These are phyloP conservation scores for Mormyrops attenuatus DNA, from an alignment of 2,797 vertebrate species.

Conservation along the genomic window DNA sequence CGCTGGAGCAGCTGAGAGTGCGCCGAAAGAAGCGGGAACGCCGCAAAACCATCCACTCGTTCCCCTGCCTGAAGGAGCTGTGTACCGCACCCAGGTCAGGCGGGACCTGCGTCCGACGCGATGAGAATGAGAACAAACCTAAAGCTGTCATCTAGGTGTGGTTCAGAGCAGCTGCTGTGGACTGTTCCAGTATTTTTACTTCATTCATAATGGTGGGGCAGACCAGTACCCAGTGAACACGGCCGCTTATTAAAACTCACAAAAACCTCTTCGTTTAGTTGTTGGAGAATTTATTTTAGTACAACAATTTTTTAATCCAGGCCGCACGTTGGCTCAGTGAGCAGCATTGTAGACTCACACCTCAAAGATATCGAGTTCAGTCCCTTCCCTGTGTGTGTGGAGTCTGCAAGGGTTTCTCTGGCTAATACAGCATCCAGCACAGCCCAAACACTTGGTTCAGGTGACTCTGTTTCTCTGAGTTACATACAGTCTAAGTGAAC, in stretches of 20 bases:
- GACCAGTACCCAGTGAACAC: background rate
- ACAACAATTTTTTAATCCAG: background rate
- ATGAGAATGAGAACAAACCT: background rate
- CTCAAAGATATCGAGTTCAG: background rate
- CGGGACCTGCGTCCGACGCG: background rate
- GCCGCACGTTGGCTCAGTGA: background rate
- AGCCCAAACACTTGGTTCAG: background rate
- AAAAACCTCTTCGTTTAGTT: background rate
- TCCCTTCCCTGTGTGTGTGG: background rate
- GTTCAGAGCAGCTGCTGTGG: background rate
- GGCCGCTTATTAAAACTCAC: background rate
- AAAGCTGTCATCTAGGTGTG: background rate
- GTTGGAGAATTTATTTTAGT: background rate
- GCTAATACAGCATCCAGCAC: background rate
- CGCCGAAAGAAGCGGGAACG: slow-evolving; percentile 83
- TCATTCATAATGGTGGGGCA: background rate
- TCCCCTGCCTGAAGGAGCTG: slow-evolving; percentile 83
- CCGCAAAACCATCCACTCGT: slow-evolving; percentile 87
- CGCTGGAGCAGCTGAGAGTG: slow-evolving; percentile 81
- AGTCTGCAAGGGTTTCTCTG: background rate
- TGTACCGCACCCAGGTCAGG: slow-evolving; percentile 67
- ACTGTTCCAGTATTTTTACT: background rate
- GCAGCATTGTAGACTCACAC: background rate
- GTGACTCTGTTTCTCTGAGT: background rate
- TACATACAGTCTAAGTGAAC: background rate